Evolutionary conservation across 2,888 invertebrate species (phyloP).

Genomic region (Drosophila buzzatii): DNA sequence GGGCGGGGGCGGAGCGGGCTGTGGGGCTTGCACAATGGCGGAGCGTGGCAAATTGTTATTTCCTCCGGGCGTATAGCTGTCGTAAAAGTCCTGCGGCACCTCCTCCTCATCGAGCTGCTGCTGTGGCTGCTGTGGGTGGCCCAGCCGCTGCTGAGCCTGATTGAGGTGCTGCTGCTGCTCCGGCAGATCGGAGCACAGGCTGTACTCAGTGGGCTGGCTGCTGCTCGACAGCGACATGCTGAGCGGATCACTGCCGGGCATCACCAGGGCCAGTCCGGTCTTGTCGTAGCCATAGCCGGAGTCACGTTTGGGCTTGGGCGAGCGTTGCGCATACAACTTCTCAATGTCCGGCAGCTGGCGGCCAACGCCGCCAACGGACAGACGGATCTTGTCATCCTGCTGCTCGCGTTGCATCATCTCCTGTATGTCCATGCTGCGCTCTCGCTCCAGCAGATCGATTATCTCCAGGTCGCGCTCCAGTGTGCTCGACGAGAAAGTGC

Average conservation of each 20-base stretch:
- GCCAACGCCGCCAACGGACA: conserved; percentile 63
- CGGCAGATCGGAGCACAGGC: conserved; percentile 69
- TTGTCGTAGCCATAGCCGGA: conserved; percentile 71
- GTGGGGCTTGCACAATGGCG: conserved; percentile 27
- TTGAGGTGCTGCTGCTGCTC: conserved; percentile 58
- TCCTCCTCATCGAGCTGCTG: conserved; percentile 67
- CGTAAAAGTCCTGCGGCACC: conserved; percentile 81
- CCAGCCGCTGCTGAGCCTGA: conserved; percentile 14
- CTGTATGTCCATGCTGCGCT: conserved; percentile 85
- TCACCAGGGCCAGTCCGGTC: conserved; percentile 56
- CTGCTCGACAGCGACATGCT: conserved; percentile 60
- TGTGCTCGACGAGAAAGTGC: conserved; percentile 82
- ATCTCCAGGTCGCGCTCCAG: conserved; percentile 85
- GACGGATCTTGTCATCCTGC: conserved; percentile 76
- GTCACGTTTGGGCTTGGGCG: conserved; percentile 80
- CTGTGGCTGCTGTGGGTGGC: conserved; percentile 14
- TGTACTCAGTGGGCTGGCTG: conserved; percentile 72
- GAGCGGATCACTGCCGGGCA: conserved; percentile 70
- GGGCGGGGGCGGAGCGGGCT: conserved; percentile 49
- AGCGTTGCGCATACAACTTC: conserved; percentile 82
- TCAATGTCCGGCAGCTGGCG: conserved; percentile 84
- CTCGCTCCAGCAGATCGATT: conserved; percentile 85
- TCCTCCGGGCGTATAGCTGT: conserved; percentile 79
- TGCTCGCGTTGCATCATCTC: conserved; percentile 83
- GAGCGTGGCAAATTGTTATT: conserved; percentile 56